Base-by-base conservation (phyloP, 2,888 invertebrate genomes). In the Microdon myrmicae region DNA sequence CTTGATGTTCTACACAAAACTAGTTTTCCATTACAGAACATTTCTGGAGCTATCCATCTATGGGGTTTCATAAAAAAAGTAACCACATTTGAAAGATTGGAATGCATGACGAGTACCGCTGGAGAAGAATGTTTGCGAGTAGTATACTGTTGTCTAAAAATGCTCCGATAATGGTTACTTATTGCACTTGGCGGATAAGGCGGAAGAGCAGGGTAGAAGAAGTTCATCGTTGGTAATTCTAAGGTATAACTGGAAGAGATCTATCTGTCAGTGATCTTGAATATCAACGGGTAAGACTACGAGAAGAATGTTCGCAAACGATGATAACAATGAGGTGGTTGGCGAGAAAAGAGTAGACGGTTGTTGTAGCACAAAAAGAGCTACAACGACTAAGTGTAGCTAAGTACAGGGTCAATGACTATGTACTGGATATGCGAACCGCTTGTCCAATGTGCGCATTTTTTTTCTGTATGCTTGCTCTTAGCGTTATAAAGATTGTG, bases 381-480 rank as follows among this genome's bases (percentile, higher is more conserved):
- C 13, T 22, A 44, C 35, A 9, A 28, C 35, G 43, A 28, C 41
- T 23, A 49, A 38, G 17, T 26, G 28, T 29, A 25, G n/a, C n/a
- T 37, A 47, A 23, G 29, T 32, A 37, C 17, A 37, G 60, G 60
- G 60, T 61, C 60, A 61, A 34, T 61, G 60, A 61, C 60, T 61
- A 49, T 48, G 55, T 44, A 39, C 34, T 25, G 48, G 20, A 19
- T 34, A 16, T 19, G 32, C 38, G 29, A 32, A 61, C 60, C 60
- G 60, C 54, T 60, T 26, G 44, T 48, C 44, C 44, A 44, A 55
- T 55, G 48, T 48, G 23, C 35, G 31, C 32, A 34, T 26, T 17
- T 48, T 48, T 7, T 25, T 41, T 29, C 23, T 32, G 34, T 19
- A 8, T 9, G 3, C 31, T n/a, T n/a, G 17, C 39, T 49, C 39